phyloP scores from a whole-genome alignment of 2,113 vertebrate genomes.

The Pontoporia blainvillei region DNA sequence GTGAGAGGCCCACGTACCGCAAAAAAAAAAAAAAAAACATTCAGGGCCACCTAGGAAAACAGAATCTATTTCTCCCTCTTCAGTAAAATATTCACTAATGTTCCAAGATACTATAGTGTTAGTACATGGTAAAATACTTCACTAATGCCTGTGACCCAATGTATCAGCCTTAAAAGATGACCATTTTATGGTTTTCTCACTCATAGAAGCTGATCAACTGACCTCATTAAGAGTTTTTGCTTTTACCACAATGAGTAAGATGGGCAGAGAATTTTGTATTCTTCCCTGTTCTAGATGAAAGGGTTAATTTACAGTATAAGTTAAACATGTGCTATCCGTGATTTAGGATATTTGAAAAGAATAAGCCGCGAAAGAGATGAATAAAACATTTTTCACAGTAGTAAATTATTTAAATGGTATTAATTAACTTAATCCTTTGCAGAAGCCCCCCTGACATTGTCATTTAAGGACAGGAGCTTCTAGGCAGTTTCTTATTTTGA shows the following conservation, averaged over 20 bases:
- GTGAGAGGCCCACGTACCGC: too few species aligned
- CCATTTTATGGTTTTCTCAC: background rate
- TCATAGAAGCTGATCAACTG: background rate
- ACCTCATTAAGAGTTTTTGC: background rate
- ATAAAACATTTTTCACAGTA: background rate
- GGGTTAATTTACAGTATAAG: background rate
- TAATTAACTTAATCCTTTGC: background rate
- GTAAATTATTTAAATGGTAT: constrained; percentile 4
- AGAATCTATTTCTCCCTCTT: background rate
- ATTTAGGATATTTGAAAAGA: background rate
- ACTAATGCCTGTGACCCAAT: background rate
- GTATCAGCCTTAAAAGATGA: background rate
- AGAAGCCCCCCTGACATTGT: background rate
- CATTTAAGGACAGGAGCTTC: background rate
- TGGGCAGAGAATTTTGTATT: background rate
- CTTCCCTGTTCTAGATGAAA: background rate
- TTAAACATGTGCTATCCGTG: background rate
- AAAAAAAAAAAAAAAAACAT: too few species aligned
- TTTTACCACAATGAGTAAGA: background rate
- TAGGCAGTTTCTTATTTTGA: background rate
- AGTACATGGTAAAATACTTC: background rate
- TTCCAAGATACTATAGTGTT: background rate
- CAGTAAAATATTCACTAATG: background rate
- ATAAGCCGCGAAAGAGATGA: background rate
- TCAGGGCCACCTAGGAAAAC: background rate